A percentile compares a stretch with the other conserved stretches of the same genome.
phyloP scores from a whole-genome alignment of 1,140 invertebrate genomes.

The Drosophila santomea region DNA sequence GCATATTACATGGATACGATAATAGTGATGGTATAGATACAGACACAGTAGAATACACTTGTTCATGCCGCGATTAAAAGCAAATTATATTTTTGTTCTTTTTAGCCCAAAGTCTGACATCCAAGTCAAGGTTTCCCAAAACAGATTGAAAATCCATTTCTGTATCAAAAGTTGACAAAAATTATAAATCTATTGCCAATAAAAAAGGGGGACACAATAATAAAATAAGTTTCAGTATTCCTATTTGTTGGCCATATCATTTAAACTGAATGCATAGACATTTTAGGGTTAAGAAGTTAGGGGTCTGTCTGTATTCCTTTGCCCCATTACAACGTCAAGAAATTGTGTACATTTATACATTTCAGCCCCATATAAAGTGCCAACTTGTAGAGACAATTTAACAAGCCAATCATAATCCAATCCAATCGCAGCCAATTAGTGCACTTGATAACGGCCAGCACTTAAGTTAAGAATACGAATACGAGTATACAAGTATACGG shows the following conservation, averaged over 20 bases:
- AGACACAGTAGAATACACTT: conserved; percentile 35
- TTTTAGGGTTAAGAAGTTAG: too few species aligned
- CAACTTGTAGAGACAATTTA: conserved; percentile 6
- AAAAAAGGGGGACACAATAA: conserved; percentile 2
- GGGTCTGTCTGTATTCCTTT: conserved; percentile 1
- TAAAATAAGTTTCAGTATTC: too few species aligned
- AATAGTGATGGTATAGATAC: conserved; percentile 21
- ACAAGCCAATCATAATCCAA: conserved; percentile 8
- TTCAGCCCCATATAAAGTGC: conserved; percentile 65
- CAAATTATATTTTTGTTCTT: conserved; percentile 4
- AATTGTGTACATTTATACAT: conserved; percentile 59
- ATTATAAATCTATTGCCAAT: conserved; percentile 9
- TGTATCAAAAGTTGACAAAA: too few species aligned
- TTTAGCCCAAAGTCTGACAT: background rate
- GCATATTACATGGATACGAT: conserved; percentile 50
- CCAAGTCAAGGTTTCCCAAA: too few species aligned
- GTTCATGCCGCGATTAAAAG: conserved; percentile 59
- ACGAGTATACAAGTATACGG: conserved; percentile 22
- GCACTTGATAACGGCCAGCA: conserved; percentile 70
- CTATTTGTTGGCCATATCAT: too few species aligned
- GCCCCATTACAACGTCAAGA: conserved; percentile 70
- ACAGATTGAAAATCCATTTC: too few species aligned
- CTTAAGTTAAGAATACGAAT: conserved; percentile 42
- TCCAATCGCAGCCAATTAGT: conserved; percentile 65
- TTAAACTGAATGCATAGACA: too few species aligned